phyloP scores from a whole-genome alignment of 2,113 vertebrate genomes.

The Labeo rohita region DNA sequence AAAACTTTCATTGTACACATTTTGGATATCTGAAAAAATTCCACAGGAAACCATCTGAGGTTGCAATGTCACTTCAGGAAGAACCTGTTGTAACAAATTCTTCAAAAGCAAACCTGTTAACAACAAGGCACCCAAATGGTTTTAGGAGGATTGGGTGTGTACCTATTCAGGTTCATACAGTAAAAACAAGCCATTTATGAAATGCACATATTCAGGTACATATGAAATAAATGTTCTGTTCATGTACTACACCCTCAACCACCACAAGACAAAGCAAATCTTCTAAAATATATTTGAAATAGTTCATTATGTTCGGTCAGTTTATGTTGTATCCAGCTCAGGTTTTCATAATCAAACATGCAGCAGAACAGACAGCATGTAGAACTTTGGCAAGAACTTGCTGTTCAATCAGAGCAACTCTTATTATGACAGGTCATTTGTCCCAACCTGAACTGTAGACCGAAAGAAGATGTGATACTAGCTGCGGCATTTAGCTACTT shows the following conservation, averaged over 20 bases:
- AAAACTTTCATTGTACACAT: not conserved
- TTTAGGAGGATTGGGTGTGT: not conserved
- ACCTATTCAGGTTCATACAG: not conserved
- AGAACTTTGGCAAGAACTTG: not conserved
- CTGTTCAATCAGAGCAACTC: not conserved
- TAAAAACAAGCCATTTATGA: not conserved
- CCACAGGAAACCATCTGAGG: not conserved
- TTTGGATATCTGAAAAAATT: not conserved
- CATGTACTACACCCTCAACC: not conserved
- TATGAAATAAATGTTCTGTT: too few relatives aligned
- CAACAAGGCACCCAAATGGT: not conserved
- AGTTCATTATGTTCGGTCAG: not conserved
- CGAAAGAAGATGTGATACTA: constrained; percentile 22
- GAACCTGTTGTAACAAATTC: not conserved
- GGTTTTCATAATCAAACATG: not conserved
- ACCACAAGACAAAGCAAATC: not conserved
- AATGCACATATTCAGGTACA: not conserved
- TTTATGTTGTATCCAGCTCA: not conserved
- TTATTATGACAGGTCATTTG: not conserved
- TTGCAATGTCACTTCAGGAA: not conserved
- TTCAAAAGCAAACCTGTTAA: not conserved
- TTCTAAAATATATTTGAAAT: not conserved
- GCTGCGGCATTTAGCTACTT: not conserved
- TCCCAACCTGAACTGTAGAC: not conserved
- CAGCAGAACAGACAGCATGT: not conserved